phyloP scores from a whole-genome alignment of 2,113 vertebrate genomes.

The Psophia crepitans region DNA sequence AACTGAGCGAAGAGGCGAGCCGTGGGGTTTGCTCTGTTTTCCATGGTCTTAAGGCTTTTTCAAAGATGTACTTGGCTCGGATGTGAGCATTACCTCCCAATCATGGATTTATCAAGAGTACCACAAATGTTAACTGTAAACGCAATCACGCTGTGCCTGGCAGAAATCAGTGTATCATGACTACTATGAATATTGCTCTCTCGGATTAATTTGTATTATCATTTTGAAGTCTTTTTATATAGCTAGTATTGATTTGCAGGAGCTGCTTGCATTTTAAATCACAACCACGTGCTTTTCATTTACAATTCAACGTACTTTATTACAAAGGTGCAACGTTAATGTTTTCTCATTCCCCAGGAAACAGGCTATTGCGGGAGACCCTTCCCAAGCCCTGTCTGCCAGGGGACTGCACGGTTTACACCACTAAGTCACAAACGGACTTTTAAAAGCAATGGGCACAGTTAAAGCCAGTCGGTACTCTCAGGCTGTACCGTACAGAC shows the following conservation, averaged over 20 bases:
- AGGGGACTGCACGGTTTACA: background rate
- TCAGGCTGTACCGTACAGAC: too few relatives aligned
- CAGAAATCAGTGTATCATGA: background rate
- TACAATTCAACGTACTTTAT: background rate
- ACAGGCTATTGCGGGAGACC: background rate
- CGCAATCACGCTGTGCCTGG: background rate
- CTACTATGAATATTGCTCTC: background rate
- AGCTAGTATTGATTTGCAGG: background rate
- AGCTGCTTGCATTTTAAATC: background rate
- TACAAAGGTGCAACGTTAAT: background rate
- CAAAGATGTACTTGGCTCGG: background rate
- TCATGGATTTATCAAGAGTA: background rate
- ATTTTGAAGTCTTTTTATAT: background rate
- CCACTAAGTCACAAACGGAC: fast-evolving
- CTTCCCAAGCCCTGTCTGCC: background rate
- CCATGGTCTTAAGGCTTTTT: too few relatives aligned
- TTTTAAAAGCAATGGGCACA: fast-evolving
- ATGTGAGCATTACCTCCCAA: background rate
- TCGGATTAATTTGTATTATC: background rate
- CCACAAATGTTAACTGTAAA: background rate
- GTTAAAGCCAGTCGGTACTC: background rate
- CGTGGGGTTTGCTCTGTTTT: fast-evolving
- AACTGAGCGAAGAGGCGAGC: fast-evolving
- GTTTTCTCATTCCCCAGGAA: background rate
- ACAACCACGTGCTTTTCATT: background rate